Percentiles rank a stretch among this genome's conserved stretches.
Evolutionary conservation across 2,888 invertebrate species (phyloP).

Genomic region (Steinernema scapterisci): DNA sequence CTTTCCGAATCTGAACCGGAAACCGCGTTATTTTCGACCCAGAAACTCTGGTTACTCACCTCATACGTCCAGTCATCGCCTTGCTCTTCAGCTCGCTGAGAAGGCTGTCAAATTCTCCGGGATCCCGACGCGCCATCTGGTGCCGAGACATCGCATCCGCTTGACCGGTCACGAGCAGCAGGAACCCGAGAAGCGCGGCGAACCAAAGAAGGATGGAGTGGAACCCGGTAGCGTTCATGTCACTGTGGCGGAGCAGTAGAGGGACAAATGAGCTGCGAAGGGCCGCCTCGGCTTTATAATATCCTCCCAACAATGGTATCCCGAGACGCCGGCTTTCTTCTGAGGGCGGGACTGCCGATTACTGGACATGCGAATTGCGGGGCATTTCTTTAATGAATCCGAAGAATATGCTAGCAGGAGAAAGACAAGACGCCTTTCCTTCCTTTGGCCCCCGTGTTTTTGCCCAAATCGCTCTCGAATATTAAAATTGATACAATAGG

Average conservation of each 20-base stretch:
- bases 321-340: not conserved
- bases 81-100: slow-evolving; percentile 40
- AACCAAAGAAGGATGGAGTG: not conserved
- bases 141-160: not conserved
- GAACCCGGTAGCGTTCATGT: slow-evolving; percentile 1
- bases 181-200: not conserved
- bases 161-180: not conserved
- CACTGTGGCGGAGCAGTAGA: not conserved
- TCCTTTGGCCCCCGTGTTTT: too few species aligned
- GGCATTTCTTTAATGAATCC: not conserved
- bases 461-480: too few species aligned
- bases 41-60: not conserved
- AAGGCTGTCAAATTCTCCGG: slow-evolving; percentile 39
- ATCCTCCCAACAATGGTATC: not conserved
- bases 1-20: not conserved
- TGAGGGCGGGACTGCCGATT: not conserved
- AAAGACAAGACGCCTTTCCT: not conserved
- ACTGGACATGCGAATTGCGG: not conserved
- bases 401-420: not conserved
- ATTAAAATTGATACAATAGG: too few species aligned
- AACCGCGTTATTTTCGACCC: not conserved
- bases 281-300: slow-evolving; percentile 2
- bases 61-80: slow-evolving; percentile 40
- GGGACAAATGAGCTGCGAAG: not conserved
- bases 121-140: slow-evolving; percentile 38